phyloP scores from a whole-genome alignment of 64 coral and sea anemone species.

The Montipora cactus region DNA sequence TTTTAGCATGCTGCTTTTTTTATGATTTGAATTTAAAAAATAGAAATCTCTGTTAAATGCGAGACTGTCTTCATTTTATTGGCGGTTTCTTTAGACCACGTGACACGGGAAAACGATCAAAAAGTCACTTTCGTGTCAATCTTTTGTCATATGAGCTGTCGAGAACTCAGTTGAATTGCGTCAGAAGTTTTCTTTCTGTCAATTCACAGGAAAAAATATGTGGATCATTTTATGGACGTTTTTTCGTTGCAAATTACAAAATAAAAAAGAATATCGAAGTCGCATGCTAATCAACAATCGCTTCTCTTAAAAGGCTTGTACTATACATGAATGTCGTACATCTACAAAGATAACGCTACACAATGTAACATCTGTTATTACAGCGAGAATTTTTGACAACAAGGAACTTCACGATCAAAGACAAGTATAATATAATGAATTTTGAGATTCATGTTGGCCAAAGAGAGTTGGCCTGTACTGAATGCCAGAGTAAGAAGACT shows the following conservation, averaged over 20 bases:
- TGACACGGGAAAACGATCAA: background rate
- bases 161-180: background rate
- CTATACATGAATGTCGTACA: background rate
- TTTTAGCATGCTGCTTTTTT: background rate
- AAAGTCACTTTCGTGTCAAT: background rate
- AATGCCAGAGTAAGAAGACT: background rate
- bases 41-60: background rate
- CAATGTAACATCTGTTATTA: conserved; percentile 3
- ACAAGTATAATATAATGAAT: background rate
- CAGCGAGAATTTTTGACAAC: background rate
- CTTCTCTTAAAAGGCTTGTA: background rate
- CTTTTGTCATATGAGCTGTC: background rate
- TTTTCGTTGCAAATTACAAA: background rate
- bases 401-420: background rate
- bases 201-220: background rate
- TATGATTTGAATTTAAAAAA: conserved; percentile 14
- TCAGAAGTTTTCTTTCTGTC: background rate
- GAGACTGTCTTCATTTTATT: background rate
- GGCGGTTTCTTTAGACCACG: background rate
- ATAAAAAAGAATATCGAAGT: background rate
- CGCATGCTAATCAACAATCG: conserved; percentile 7
- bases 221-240: background rate
- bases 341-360: background rate
- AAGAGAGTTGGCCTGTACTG: background rate
- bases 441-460: background rate